Evolutionary conservation across 2,797 vertebrate genomes (phyloP).

Genomic region (Buceros bicornis): DNA sequence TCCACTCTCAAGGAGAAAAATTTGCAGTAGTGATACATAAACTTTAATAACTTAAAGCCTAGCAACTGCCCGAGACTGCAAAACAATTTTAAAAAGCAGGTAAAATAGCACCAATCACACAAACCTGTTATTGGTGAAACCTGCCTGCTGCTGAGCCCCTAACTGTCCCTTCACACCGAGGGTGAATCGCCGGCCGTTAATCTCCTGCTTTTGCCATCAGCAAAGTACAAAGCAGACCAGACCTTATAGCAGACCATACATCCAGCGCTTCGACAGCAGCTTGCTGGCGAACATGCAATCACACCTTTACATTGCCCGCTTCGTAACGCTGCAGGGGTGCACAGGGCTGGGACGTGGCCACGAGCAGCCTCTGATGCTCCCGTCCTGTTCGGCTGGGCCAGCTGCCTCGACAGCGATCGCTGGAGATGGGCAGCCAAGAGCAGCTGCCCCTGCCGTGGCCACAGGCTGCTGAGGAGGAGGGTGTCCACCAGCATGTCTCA

Average conservation of each 20-base stretch:
- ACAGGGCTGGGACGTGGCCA: not conserved
- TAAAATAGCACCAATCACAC: not conserved
- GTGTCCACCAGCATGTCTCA: not conserved
- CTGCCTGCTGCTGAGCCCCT: not conserved
- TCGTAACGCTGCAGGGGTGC: not conserved
- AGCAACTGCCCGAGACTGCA: not conserved
- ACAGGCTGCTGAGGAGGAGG: not conserved
- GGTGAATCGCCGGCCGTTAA: not conserved
- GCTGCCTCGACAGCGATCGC: accelerated
- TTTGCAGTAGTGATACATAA: not conserved
- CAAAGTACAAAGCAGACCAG: not conserved
- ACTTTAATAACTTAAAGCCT: not conserved
- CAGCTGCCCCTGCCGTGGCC: not conserved
- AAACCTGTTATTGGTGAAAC: not conserved
- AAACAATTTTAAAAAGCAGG: not conserved
- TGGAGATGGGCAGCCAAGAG: not conserved
- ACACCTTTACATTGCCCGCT: no score
- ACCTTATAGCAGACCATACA: not conserved
- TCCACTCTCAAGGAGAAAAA: not conserved
- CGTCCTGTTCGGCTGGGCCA: not conserved
- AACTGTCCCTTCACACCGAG: not conserved
- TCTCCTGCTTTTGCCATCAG: not conserved
- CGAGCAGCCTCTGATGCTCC: not conserved
- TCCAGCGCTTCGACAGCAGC: not conserved
- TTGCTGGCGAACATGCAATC: no score